Base-by-base conservation (phyloP, 2,113 vertebrate genomes). In the Thymallus thymallus region DNA sequence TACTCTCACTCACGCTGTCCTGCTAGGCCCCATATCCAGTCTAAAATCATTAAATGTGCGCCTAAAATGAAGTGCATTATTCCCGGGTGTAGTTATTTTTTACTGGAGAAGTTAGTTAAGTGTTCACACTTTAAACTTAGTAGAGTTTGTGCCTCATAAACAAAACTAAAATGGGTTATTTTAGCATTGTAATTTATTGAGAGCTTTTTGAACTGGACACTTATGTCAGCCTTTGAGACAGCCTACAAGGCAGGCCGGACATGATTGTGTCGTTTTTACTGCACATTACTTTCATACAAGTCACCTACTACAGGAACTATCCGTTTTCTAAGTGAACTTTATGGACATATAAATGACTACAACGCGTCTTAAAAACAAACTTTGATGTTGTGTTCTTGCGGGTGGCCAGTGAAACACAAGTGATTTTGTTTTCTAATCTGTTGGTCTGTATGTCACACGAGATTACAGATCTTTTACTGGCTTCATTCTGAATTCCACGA, bases 1-100 rank as follows among this genome's bases (percentile, higher is more conserved):
- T 91, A 81, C 88, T 90, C 90, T 92, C 89, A 89, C 89, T 87
- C 88, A 82, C 82, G 85, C 91, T 91, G 90, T 87, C 89, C 90
- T 86, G 85, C 89, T 89, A 91, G 93, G 92, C 93, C 93, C 88
- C 87, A 89, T 79, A 89, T 87, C 88, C 87, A 91, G 72, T 87
- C 85, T 83, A 51, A 73, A 77, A 65, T 85, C 82, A 87, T 85
- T 81, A 78, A 83, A 87, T 80, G 82, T 83, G 85, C 87, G 84
- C 79, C 69, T 76, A 73, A 83, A 85, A 83, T 68, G 3, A 82
- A 82, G 65, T 80, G 71, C 84, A 82, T 87, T 30, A 30, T 32
- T 66, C 6, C 5, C 5, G 14, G 64, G 64, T 66, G 6, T 20
- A 66, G 7, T 7, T 60, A 16, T 51, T 51, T 51, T 10, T 41